Conservation (phyloP, 2,113 vertebrate species). For the Zosterops pallidus region DNA sequence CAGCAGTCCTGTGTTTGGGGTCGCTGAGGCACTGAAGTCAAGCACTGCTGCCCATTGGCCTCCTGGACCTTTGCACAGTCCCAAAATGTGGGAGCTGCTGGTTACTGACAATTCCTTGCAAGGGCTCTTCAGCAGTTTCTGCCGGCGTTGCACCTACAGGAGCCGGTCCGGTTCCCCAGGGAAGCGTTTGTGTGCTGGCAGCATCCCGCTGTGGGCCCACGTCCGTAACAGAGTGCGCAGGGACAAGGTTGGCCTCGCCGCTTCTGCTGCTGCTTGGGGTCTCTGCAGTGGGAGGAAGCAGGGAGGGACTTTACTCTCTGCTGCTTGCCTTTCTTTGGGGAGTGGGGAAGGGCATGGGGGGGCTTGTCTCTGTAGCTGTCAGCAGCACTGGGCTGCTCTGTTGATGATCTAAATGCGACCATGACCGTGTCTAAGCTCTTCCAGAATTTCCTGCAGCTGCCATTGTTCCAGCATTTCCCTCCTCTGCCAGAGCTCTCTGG, state of each 20-base stretch:
- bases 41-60: not conserved
- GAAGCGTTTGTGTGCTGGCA: not conserved
- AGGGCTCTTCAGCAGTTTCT: constrained; percentile 58
- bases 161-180: not conserved
- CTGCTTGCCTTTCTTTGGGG: not conserved
- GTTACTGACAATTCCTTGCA: constrained; percentile 15
- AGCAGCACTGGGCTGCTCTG: not conserved
- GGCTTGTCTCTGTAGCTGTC: not conserved
- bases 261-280: not conserved
- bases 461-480: not conserved
- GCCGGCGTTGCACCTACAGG: constrained; percentile 6
- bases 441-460: not conserved
- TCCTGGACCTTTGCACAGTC: not conserved
- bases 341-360: not conserved
- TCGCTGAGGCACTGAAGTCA: not conserved
- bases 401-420: not conserved
- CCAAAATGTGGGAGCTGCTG: constrained; percentile 43
- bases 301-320: not conserved
- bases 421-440: not conserved
- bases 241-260: constrained; percentile 62
- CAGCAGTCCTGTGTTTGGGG: not conserved
- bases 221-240: constrained; percentile 23
- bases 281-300: not conserved
- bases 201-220: constrained; percentile 44
- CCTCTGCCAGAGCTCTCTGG: not conserved